Evolutionary conservation across 2,113 vertebrate genomes (phyloP).

Genomic region (Clarias macrocephalus): DNA sequence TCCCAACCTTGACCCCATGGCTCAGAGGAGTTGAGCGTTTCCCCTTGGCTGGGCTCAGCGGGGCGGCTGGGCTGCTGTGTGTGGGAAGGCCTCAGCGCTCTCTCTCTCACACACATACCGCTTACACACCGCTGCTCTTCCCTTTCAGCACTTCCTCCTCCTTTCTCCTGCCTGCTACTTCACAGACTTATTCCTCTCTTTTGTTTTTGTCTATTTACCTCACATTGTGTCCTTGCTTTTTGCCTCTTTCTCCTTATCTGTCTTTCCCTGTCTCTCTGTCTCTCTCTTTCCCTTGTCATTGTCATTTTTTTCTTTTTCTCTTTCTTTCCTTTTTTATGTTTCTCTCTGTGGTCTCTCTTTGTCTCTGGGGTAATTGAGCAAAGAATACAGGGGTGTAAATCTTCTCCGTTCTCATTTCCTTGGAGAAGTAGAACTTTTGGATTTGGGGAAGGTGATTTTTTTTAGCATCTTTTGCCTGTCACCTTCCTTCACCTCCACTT

Average conservation of each 20-base stretch:
- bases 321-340: conserved; percentile 15
- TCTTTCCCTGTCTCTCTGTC: neutral
- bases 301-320: conserved; percentile 23
- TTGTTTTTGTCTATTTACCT: conserved; percentile 43
- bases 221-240: conserved; percentile 38
- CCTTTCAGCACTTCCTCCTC: conserved; percentile 68
- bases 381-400: conserved; percentile 55
- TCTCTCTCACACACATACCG: conserved; percentile 76
- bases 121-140: conserved; percentile 67
- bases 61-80: conserved; percentile 64
- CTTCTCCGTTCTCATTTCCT: conserved; percentile 52
- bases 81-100: conserved; percentile 75
- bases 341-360: conserved; percentile 17
- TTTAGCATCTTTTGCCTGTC: conserved; percentile 26
- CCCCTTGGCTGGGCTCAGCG: conserved; percentile 71
- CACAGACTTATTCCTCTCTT: conserved; percentile 36
- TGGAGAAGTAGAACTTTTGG: conserved; percentile 29
- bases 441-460: neutral
- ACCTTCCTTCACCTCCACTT: neutral
- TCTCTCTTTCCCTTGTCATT: conserved; percentile 24
- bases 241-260: conserved; percentile 34
- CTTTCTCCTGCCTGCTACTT: conserved; percentile 42
- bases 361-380: conserved; percentile 47
- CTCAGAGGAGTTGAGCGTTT: conserved; percentile 71
- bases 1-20: conserved; percentile 73